These are phyloP conservation scores for Trachymyrmex septentrionalis DNA, from an alignment of 1,140 invertebrate genomes.

Conservation along the genomic window DNA sequence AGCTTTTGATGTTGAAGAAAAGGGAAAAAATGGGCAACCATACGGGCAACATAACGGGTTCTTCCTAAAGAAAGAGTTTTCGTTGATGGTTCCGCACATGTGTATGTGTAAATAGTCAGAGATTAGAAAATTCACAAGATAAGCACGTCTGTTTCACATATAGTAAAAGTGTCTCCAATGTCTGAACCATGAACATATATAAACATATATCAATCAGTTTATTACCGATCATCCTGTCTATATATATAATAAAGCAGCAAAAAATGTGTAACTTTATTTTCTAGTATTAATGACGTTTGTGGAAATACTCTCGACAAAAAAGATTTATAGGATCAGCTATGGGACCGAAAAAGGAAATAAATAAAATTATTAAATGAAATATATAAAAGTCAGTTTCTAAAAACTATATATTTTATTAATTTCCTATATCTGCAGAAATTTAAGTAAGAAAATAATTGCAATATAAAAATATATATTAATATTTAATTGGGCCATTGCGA, in stretches of 20 bases:
- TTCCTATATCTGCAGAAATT: no score
- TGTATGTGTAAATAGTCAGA: background rate
- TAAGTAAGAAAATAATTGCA: no score
- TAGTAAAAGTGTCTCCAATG: background rate
- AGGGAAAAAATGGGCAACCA: background rate
- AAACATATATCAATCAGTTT: background rate
- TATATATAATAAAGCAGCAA: background rate
- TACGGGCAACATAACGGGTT: background rate
- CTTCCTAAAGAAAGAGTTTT: background rate
- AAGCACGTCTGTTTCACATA: background rate
- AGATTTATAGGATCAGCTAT: slow-evolving; percentile 15
- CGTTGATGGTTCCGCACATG: background rate
- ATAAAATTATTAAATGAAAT: no score
- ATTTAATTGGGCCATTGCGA: no score
- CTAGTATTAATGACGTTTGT: no score
- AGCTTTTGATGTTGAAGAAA: background rate
- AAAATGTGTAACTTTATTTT: no score
- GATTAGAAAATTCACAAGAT: background rate
- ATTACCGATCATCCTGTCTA: background rate
- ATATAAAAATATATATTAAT: no score
- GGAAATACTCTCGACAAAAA: background rate
- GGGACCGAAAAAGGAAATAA: no score
- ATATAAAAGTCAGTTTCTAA: no score
- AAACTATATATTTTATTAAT: no score
- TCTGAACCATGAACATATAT: no score